Evolutionary conservation across 2,797 vertebrate genomes (phyloP).

Genomic region (Lithobates pipiens): DNA sequence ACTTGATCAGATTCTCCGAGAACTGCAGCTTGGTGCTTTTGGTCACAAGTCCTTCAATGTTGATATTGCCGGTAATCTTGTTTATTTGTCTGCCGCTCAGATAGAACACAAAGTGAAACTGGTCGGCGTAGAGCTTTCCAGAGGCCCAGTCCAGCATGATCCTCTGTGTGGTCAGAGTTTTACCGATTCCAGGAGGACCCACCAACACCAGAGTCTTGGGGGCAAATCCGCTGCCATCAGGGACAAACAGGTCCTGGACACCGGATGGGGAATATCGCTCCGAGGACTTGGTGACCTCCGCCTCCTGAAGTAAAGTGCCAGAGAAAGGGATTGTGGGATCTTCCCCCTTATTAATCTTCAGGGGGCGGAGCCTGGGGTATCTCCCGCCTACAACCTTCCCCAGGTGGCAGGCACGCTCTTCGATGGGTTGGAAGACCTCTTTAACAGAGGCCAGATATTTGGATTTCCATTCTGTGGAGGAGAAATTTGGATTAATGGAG

Average conservation of each 20-base stretch:
- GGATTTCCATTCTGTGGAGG: not conserved
- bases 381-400: not conserved
- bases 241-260: not conserved
- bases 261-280: not conserved
- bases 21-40: not conserved
- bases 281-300: not conserved
- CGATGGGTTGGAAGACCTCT: not conserved
- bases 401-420: not conserved
- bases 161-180: slow-evolving; percentile 59
- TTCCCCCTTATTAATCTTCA: not conserved
- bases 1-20: not conserved
- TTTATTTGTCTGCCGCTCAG: slow-evolving; percentile 50
- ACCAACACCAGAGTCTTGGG: slow-evolving; percentile 32
- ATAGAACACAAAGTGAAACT: not conserved
- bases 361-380: not conserved
- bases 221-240: rapidly evolving
- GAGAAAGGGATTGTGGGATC: not conserved
- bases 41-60: slow-evolving; percentile 38
- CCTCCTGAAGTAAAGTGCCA: not conserved
- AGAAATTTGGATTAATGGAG: not conserved
- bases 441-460: not conserved
- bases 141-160: slow-evolving; percentile 64
- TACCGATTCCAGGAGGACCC: slow-evolving; percentile 15
- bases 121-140: not conserved
- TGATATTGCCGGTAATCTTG: not conserved